phyloP scores from a whole-genome alignment of 1,140 invertebrate species.

The Platyura marginata region DNA sequence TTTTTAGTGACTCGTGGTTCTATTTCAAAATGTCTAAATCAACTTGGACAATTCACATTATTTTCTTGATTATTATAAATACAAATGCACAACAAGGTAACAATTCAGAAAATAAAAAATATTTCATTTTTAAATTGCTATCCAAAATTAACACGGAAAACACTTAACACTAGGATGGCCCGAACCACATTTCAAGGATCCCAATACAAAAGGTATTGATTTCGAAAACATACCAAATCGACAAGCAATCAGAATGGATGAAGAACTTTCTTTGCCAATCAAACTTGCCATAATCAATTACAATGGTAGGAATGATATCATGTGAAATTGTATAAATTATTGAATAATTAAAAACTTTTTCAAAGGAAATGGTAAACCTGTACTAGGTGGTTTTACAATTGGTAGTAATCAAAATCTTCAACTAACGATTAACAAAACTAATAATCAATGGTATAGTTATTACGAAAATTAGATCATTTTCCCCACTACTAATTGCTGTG shows the following conservation, averaged over 20 bases:
- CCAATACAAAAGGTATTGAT: neutral
- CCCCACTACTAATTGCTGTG: neutral
- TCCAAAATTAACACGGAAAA: no score
- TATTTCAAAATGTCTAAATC: no score
- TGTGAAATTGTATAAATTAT: neutral
- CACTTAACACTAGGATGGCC: neutral
- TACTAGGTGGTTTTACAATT: neutral
- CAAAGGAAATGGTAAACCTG: neutral
- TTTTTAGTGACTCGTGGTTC: no score
- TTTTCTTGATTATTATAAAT: no score
- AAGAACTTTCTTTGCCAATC: constrained; percentile 24
- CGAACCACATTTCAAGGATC: neutral
- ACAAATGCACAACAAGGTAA: no score
- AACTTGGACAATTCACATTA: no score
- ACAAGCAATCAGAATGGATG: constrained; percentile 20
- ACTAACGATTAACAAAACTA: neutral
- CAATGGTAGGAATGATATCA: constrained; percentile 13
- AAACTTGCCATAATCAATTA: constrained; percentile 27
- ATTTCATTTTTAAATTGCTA: no score
- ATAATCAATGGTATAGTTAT: neutral
- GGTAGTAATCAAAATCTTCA: neutral
- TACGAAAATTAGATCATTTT: neutral
- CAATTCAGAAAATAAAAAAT: no score
- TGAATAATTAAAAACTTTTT: neutral
- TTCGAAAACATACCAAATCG: neutral